Base-by-base conservation (phyloP, 2,113 vertebrate species). In the Clarias magur region DNA sequence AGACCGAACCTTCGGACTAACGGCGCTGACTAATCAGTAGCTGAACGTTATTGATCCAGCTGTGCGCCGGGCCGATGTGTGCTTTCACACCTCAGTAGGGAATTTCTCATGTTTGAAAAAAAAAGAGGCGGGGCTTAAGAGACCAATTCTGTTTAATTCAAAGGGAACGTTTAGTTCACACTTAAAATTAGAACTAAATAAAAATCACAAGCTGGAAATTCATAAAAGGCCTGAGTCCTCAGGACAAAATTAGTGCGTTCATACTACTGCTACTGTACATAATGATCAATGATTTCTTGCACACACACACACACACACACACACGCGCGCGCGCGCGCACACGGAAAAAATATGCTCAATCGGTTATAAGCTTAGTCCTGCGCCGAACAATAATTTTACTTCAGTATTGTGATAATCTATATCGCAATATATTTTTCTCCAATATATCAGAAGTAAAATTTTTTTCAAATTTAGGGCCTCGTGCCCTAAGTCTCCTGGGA, bases 61-160 rank as follows among this genome's bases (percentile, higher is more conserved):
- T 82, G 80, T 63, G 60, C 19, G 59, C 19, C n/a, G 34, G 4
- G 56, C 4, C 12, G 1, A 38, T 75, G 76, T 56, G 63, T 70
- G 54, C 54, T 19, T 72, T 86, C 78, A 72, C 85, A 81, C 60
- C 34, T 48, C 65, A 48, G 10, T 82, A 60, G 54, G 65, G 65
- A 86, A 81, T 86, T 81, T 81, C 85, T 60, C 56, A 19, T 57
- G 76, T 54, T 80, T 15, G 72, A 42, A 21, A 85, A 6, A 67
- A 10, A 27, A 48, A 16, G 10, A n/a, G 10, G 25, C n/a, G 38
- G 27, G 56, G 8, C 2, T 16, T 0, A 21, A 27, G n/a, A 11
- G 23, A 6, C 0, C 25, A 48, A 21, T 6, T 19, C 1, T 53
- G 17, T 42, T 34, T 80, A 7, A 53, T 82, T 5, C 5, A 8